Conservation (phyloP, 2,113 vertebrate species). For the Misgurnus mizolepis region DNA sequence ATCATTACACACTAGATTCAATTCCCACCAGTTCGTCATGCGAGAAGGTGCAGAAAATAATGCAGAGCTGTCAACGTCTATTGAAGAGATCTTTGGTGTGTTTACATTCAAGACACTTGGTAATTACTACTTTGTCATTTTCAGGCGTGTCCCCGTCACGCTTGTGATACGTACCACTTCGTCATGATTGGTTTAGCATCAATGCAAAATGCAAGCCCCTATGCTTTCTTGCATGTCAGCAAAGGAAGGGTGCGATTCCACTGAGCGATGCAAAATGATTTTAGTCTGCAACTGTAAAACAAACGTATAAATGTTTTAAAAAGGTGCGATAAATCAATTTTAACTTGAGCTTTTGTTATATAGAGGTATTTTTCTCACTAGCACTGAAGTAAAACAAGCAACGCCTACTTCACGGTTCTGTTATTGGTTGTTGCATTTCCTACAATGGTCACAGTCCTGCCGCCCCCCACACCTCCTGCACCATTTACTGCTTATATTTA, state of each 20-base stretch:
- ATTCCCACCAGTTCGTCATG: too few species aligned
- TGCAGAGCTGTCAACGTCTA: not conserved
- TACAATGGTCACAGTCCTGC: not conserved
- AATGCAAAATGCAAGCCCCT: conserved; percentile 24
- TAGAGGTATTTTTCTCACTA: not conserved
- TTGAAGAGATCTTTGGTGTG: conserved; percentile 6
- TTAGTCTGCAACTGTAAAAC: conserved; percentile 5
- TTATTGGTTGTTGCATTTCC: not conserved
- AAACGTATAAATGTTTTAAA: not conserved
- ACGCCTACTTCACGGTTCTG: not conserved
- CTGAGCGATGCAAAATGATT: not conserved
- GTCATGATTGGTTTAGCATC: conserved; percentile 71
- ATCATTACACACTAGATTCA: too few species aligned
- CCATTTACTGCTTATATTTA: not conserved
- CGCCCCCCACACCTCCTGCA: not conserved
- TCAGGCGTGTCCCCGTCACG: conserved; percentile 57
- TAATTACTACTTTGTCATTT: conserved; percentile 69
- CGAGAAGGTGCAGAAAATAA: not conserved
- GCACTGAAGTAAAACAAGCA: not conserved
- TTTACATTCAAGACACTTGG: conserved; percentile 47
- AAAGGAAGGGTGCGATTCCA: not conserved
- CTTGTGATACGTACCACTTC: conserved; percentile 71
- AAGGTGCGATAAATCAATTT: too few species aligned
- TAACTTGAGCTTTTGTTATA: too few species aligned
- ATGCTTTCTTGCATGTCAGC: conserved; percentile 35